Evolutionary conservation across 2,797 vertebrate species (phyloP).

Genomic region (Gymnoscopelus braueri): DNA sequence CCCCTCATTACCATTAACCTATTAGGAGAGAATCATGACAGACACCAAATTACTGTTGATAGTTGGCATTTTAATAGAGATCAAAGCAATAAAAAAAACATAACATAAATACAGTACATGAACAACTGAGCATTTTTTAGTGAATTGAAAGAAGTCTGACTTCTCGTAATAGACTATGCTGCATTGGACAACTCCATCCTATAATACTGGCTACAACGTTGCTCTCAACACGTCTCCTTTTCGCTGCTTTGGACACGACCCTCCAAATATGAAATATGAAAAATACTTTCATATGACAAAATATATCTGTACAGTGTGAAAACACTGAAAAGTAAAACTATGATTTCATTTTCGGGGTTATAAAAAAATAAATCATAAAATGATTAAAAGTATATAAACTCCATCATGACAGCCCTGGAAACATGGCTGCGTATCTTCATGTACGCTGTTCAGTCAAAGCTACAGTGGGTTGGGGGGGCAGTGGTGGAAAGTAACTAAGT

Average conservation of each 20-base stretch:
- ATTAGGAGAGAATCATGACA: constrained; percentile 22
- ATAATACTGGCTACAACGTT: constrained; percentile 11
- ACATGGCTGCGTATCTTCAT: too few species aligned
- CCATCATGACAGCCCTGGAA: too few species aligned
- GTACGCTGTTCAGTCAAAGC: constrained; percentile 29
- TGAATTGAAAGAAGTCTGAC: constrained; percentile 50
- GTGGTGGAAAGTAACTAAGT: constrained; percentile 33
- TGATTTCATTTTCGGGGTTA: constrained; percentile 31
- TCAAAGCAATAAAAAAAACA: constrained; percentile 70
- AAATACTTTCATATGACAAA: constrained; percentile 86
- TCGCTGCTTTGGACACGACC: constrained; percentile 62
- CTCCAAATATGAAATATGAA: constrained; percentile 77
- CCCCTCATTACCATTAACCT: neutral
- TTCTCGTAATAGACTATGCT: constrained; percentile 15
- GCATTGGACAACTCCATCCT: too few species aligned
- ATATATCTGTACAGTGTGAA: constrained; percentile 86
- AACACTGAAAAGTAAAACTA: constrained; percentile 59
- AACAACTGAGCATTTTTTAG: constrained; percentile 67
- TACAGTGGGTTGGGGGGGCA: constrained; percentile 32
- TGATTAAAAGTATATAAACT: constrained; percentile 44
- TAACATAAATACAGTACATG: constrained; percentile 66
- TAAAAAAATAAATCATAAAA: constrained; percentile 46
- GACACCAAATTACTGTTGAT: constrained; percentile 65
- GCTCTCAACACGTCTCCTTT: constrained; percentile 48
- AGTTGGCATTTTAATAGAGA: constrained; percentile 82